phyloP scores from a whole-genome alignment of 2,888 invertebrate genomes.

The Bimastos eiseni region DNA sequence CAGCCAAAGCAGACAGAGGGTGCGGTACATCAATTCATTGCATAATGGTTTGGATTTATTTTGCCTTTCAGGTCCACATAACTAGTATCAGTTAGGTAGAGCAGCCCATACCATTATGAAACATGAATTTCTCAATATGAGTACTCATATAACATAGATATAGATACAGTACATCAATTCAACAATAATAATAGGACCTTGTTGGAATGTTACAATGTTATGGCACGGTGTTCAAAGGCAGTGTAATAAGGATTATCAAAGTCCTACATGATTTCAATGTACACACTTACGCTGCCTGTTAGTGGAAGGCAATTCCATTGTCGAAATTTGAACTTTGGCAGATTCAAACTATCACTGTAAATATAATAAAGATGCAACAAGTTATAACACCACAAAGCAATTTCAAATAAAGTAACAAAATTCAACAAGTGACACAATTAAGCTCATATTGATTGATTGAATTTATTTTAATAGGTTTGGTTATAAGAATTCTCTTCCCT shows the following conservation, averaged over 20 bases:
- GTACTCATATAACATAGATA: not conserved
- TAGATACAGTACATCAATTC: not conserved
- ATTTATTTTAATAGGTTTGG: not conserved
- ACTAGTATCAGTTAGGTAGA: not conserved
- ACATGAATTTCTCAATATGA: not conserved
- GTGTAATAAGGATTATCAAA: not conserved
- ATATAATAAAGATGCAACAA: not conserved
- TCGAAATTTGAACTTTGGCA: not conserved
- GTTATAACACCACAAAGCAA: not conserved
- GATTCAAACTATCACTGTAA: not conserved
- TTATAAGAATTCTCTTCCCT: no score
- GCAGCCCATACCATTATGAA: not conserved
- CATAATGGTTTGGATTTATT: not conserved
- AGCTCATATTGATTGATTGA: no score
- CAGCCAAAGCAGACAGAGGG: not conserved
- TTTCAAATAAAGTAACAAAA: not conserved
- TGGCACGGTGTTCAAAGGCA: not conserved
- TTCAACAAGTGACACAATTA: not conserved
- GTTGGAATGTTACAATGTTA: not conserved
- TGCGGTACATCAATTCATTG: no score
- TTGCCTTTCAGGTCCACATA: no score
- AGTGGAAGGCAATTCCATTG: constrained; percentile 18
- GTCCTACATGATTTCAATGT: not conserved
- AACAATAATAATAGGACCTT: not conserved
- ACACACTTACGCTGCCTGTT: constrained; percentile 7